These are phyloP conservation scores for Eilema caniola DNA, from an alignment of 2,888 invertebrate genomes.

Conservation along the genomic window DNA sequence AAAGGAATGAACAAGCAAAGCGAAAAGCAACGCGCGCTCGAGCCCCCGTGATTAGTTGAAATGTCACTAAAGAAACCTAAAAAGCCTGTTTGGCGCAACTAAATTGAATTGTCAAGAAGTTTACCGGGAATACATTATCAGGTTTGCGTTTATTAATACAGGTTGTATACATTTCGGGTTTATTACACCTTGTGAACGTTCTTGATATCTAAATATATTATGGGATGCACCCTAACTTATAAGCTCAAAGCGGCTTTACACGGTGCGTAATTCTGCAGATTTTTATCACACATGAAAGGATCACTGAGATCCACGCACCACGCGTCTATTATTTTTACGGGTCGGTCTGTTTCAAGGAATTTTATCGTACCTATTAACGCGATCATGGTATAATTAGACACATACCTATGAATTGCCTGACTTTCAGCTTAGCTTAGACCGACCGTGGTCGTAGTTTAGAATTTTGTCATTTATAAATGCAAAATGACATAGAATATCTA, in stretches of 20 bases:
- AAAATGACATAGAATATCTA: too few species aligned
- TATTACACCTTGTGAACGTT: constrained; percentile 1
- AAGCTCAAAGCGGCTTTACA: background rate
- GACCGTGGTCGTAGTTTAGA: too few species aligned
- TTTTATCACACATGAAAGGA: background rate
- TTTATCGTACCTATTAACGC: too few species aligned
- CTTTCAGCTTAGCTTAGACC: too few species aligned
- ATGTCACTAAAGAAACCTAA: too few species aligned
- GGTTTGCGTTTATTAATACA: background rate
- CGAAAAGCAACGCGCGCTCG: too few species aligned
- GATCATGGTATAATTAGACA: too few species aligned
- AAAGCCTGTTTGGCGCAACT: too few species aligned
- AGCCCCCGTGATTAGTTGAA: too few species aligned
- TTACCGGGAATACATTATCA: background rate
- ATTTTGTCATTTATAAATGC: background rate
- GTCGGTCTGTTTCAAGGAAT: background rate
- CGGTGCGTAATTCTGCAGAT: background rate
- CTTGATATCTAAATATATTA: background rate
- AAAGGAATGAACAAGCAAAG: too few species aligned
- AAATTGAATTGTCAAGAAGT: too few species aligned
- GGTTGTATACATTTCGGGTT: background rate
- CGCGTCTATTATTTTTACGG: background rate
- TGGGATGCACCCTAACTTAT: background rate
- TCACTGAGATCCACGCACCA: background rate
- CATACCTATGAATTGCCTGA: too few species aligned